phyloP scores from a whole-genome alignment of 1,140 invertebrate species.

The Euglossa dilemma region DNA sequence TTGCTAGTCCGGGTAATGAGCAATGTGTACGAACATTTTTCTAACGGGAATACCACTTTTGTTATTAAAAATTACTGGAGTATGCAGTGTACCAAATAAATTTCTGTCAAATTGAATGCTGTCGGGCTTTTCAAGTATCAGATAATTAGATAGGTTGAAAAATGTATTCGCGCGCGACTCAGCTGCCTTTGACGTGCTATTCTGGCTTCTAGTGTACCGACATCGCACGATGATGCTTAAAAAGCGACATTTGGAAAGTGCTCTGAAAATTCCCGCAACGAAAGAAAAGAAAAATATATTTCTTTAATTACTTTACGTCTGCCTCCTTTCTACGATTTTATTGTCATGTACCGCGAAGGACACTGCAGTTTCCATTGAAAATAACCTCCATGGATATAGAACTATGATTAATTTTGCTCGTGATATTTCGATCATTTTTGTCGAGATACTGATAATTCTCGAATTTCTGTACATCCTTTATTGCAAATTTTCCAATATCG shows the following conservation, averaged over 20 bases:
- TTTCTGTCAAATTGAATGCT: constrained; percentile 59
- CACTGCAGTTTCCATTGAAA: not conserved
- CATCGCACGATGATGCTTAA: constrained; percentile 36
- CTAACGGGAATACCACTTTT: constrained; percentile 18
- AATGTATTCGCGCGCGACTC: constrained; percentile 56
- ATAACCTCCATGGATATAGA: no score
- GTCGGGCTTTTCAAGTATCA: constrained; percentile 48
- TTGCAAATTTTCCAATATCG: no score
- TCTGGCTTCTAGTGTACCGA: constrained; percentile 16
- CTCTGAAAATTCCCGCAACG: not conserved
- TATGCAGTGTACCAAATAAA: constrained; percentile 54
- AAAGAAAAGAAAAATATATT: not conserved
- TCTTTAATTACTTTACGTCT: constrained; percentile 13
- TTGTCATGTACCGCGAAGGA: not conserved
- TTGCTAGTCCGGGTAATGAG: no score
- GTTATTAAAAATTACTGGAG: constrained; percentile 63
- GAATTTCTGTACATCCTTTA: no score
- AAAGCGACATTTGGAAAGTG: constrained; percentile 45
- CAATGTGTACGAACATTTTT: not conserved
- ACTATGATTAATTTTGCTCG: no score
- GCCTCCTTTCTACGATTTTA: not conserved
- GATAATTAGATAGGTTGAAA: constrained; percentile 70
- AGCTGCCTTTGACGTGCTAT: constrained; percentile 29
- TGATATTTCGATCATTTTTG: no score
- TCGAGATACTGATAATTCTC: no score